A percentile compares a stretch with the other conserved stretches of the same genome.
phyloP scores from a whole-genome alignment of 2,113 vertebrate genomes.

The Dasyurus viverrinus region DNA sequence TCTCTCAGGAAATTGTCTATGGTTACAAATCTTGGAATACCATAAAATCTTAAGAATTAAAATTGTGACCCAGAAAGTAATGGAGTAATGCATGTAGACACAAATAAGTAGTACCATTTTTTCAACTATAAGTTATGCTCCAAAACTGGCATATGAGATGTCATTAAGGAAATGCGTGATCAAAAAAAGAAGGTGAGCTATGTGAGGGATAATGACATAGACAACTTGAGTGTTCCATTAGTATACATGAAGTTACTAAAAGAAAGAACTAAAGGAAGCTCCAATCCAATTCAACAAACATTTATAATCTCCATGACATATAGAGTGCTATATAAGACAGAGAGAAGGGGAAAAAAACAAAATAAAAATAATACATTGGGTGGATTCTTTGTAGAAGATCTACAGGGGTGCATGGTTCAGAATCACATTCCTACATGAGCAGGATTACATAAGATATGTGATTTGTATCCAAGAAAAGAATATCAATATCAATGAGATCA shows the following conservation, averaged over 20 bases:
- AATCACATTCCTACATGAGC: neutral
- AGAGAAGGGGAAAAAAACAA: neutral
- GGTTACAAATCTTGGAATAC: neutral
- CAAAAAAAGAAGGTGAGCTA: neutral
- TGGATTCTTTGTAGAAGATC: neutral
- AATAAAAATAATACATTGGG: neutral
- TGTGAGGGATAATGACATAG: neutral
- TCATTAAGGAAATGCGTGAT: neutral
- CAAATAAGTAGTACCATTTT: neutral
- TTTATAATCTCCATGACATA: neutral
- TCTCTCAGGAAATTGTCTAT: neutral
- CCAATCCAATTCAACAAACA: neutral
- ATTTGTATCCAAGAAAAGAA: neutral
- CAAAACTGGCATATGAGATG: neutral
- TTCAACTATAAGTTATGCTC: neutral
- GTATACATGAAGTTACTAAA: neutral
- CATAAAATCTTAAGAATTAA: neutral
- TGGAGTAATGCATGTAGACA: neutral
- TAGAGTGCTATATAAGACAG: neutral
- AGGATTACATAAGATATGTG: neutral
- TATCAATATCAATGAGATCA: neutral
- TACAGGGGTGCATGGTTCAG: neutral
- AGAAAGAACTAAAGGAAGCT: neutral
- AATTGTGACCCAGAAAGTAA: neutral
- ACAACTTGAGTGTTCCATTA: neutral